Base-by-base conservation (phyloP, 2,797 vertebrate species). In the Hozukius guyotensis region DNA sequence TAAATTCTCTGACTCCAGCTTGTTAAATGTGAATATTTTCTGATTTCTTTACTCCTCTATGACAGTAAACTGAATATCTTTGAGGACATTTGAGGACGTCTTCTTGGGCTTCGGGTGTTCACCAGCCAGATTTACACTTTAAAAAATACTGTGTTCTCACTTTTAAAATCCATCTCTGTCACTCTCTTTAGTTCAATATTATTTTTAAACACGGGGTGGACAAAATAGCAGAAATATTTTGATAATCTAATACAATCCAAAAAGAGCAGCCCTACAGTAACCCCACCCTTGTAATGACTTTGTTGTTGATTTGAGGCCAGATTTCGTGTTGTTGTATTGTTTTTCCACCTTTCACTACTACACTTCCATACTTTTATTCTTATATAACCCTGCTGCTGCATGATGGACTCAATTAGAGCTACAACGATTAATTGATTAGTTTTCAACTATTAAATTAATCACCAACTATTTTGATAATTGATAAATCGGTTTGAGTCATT, bases 51-150 rank as follows among this genome's bases (percentile, higher is more conserved):
- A 32, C 31, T 32, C 31, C 31, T 32, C 31, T 32, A 7, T 32
- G 31, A 32, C 31, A 32, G 31, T 32, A 32, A 32, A 32, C 31
- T 32, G 31, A 32, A 32, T 8, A 32, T 32, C 31, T 32, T 32
- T 32, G 31, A 32, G 31, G 31, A 32, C 31, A 32, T 8, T 29
- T 32, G 31, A 32, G 31, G 31, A 32, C 7, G 2, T 32, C 31
- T 2, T 8, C 8, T 32, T 8, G 31, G 8, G 8, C 31, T 32
- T 32, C 7, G 31, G 31, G 31, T 72, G 66, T 82, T 76, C 81
- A 69, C 61, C 63, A 63, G 72, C 72, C 83, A 84, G 80, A 90
- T 90, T 91, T 63, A 77, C 6, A 6, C 77, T 77, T 71, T 9
- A 10, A 42, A 79, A 75, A 64, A 32, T 32, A 8, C 2, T 12